Base-by-base conservation (phyloP, 64 coral and sea anemone species). In the Stichodactyla helianthus region DNA sequence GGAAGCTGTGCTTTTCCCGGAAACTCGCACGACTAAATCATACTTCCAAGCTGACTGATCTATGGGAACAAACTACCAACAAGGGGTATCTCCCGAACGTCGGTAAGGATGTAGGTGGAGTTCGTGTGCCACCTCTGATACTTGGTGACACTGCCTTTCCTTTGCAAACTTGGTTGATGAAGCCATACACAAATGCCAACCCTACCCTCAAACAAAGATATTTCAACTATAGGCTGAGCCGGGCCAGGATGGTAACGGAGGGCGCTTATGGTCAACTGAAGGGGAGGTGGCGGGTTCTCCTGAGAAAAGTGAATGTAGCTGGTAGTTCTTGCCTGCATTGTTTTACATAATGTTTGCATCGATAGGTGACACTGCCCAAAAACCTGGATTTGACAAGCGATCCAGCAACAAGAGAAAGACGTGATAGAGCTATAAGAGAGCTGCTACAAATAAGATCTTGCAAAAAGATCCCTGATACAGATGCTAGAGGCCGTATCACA, bases 361-460 rank as follows among this genome's bases (percentile, higher is more conserved):
- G 86, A 88, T 56, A 77, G n/a, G 35, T 50, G 86, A 18, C 51
- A 88, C 67, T 87, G 16, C 71, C 74, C 51, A 53, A 19, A 26
- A 76, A 77, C 28, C 23, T 87, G 19, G 71, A 87, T 78, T 56
- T 87, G 50, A 77, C 67, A 77, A 9, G 17, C 20, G 70, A 87
- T 79, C 67, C 64, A 19, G 27, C 12, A 4, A 87, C 86, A 23
- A 55, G 26, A 19, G 27, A 79, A 50, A 87, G 68, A 52, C 64
- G 86, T 22, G 70, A 87, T 78, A 20, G 70, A 76, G 70, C 28
- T 51, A 79, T 87, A 10, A 27, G 74, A 19, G 50, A 87, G 54
- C 71, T 87, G 50, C 86, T 78, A 54, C 86, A 77, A 52, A 87
- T 78, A 64, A 87, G 25, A 54, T 26, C 18, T 55, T 87, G 86